Evolutionary conservation across 2,113 vertebrate genomes (phyloP), one percentile per base, ranked within the genome.

Genomic region (Tychaedon coryphoeus): DNA sequence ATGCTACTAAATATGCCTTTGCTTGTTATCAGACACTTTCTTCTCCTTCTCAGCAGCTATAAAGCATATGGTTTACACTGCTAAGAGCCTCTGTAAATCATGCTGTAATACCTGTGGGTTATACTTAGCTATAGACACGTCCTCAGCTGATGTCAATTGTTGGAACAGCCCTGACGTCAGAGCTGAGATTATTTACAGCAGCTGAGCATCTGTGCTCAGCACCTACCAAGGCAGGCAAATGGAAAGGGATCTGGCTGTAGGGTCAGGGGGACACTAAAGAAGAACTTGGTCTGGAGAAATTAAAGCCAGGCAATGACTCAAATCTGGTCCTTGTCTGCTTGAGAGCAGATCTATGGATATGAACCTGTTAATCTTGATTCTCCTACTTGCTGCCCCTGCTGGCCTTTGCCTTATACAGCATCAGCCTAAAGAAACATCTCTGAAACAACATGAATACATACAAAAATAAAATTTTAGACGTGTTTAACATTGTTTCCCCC

Each of bases 71-170:
- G 82, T 71, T 92, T 88, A 82, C 34, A 22, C 36, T 86, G 48
- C 43, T 53, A 81, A 92, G n/a, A 86, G 57, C 23, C 60, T 80
- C 56, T 53, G 47, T 80, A 94, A 95, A 93, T 90, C 85, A 90
- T 36, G 25, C 64, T 60, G 31, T 26, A 88, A 38, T 80, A 96
- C 85, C 85, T 90, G 72, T 54, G 72, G 58, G 67, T 90, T 95
- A 56, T 62, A 43, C 58, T 84, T 78, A n/a, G 56, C 65, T 62
- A 76, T 9, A 94, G 92, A 90, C 25, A 20, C 2, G 2, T 54
- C 90, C 50, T 93, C 82, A 92, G 34, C 43, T 90, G 67, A 88
- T 92, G 93, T 86, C 90, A 96, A 25, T 88, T 58, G 77, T 86
- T 80, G 45, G 13, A 71, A n/a, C 23, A 86, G 25, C 36, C 67